phyloP scores from a whole-genome alignment of 2,797 vertebrate species.

The Sebastes baramenuke region DNA sequence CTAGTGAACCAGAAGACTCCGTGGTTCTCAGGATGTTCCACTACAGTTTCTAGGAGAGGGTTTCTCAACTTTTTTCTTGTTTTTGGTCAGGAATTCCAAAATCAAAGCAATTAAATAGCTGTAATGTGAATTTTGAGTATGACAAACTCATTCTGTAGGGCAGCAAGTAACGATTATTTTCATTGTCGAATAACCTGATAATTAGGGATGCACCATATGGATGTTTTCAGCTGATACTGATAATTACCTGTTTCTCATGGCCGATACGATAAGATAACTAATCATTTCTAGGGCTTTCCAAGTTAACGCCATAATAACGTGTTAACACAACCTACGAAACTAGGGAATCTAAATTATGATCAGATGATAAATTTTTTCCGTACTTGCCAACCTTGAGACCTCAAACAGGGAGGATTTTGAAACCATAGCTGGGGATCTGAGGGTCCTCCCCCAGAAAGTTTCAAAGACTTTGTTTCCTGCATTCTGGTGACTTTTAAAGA shows the following conservation, averaged over 20 bases:
- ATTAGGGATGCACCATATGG: background rate
- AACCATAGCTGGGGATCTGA: no score
- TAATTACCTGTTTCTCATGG: background rate
- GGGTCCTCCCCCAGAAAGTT: no score
- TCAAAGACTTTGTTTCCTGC: no score
- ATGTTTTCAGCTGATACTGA: no score
- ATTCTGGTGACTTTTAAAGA: no score
- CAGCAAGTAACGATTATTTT: background rate
- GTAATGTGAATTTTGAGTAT: background rate
- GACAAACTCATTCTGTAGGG: background rate
- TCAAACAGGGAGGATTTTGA: no score
- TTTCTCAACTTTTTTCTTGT: background rate
- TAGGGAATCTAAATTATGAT: no score
- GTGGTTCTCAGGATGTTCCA: background rate
- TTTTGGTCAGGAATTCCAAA: background rate
- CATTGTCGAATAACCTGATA: background rate
- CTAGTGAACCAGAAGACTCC: background rate
- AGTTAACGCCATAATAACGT: no score
- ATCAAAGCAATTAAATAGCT: background rate
- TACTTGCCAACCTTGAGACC: no score
- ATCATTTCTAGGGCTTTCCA: no score
- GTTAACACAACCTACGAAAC: no score
- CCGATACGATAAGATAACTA: background rate
- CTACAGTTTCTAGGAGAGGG: background rate
- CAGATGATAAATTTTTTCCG: no score